Evolutionary conservation across 1,140 invertebrate genomes (phyloP), one percentile per base, ranked within the genome.

Genomic region (Meteorus sp.): DNA sequence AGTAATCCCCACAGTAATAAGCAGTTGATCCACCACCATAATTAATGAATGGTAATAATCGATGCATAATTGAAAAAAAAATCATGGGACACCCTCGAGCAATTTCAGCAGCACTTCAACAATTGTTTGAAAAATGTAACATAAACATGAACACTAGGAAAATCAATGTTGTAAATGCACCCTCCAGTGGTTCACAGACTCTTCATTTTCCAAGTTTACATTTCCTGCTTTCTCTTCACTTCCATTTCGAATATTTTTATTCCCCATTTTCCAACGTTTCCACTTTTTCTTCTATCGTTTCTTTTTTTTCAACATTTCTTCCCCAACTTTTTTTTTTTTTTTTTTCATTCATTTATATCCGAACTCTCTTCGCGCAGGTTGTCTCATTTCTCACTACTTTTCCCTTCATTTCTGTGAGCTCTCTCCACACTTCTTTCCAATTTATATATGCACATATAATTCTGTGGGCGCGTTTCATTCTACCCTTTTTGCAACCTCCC

Each of bases 221-320:
- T 52, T 52, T 52, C 8, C 50, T 17, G 17, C 1, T 22, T 22
- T 8, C 19, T 22, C 3, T 47, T 31, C 33, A 7, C 17, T 22
- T 35, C 31, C 50, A 52, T 52, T 31, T 11, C 35, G 9, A 52
- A 52, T 52, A 37, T 37, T 37, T 52, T 52, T 52, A 47, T 47
- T 47, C 22, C 19, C 22, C 33, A 52, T 37, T 20, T 37, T 19
- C 50, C 11, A 5, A 37, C 27, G 11, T 52, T 52, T 52, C 50
- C 17, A 31, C 13, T 35, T 52, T 59, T 48, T 59, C 48, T 33
- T 29, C 31, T 13, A 31, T 19, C 20, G 33, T 45, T 33, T 45
- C 45, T 20, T 29, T 48, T 15, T 47, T 17, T 33, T 31, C 20
- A 22, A 25, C 13, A 41, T 52, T 25, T 52, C 19, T 45, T 19